A percentile compares a stretch with the other conserved stretches of the same genome.
Evolutionary conservation across 2,797 vertebrate genomes (phyloP).

Genomic region (Sebastes aleutianus): DNA sequence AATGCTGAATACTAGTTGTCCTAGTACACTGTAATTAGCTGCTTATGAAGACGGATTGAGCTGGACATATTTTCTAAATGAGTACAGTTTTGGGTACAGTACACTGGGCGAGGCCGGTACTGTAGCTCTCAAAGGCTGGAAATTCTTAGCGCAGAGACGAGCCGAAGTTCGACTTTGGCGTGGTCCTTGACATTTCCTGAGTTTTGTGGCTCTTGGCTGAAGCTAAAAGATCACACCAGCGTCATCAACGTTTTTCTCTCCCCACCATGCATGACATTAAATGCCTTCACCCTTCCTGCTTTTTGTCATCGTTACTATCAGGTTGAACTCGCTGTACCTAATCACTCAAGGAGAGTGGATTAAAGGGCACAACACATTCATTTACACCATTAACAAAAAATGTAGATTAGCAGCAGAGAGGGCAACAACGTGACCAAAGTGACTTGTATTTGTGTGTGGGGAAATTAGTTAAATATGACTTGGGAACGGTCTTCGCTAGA

Average conservation of each 20-base stretch:
- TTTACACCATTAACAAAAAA: background rate
- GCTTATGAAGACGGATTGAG: background rate
- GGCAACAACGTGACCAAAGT: background rate
- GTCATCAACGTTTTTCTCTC: conserved; percentile 6
- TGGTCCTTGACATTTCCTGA: conserved; percentile 42
- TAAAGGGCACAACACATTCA: background rate
- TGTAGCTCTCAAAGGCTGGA: background rate
- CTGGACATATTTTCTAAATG: background rate
- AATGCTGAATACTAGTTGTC: background rate
- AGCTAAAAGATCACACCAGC: conserved; percentile 2
- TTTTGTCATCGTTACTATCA: background rate
- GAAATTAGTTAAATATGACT: background rate
- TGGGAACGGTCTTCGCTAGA: background rate
- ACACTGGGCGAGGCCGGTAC: background rate
- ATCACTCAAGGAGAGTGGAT: background rate
- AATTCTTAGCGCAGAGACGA: background rate
- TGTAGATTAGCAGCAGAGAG: background rate
- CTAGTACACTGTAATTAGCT: background rate
- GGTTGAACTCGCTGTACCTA: background rate
- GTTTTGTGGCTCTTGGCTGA: conserved; percentile 45
- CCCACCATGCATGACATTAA: background rate
- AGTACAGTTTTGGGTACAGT: background rate
- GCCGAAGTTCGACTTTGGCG: conserved; percentile 21
- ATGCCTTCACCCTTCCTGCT: conserved; percentile 23
- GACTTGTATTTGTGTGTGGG: background rate